Base-by-base conservation (phyloP, 2,888 invertebrate species). In the Epiblema foenella region DNA sequence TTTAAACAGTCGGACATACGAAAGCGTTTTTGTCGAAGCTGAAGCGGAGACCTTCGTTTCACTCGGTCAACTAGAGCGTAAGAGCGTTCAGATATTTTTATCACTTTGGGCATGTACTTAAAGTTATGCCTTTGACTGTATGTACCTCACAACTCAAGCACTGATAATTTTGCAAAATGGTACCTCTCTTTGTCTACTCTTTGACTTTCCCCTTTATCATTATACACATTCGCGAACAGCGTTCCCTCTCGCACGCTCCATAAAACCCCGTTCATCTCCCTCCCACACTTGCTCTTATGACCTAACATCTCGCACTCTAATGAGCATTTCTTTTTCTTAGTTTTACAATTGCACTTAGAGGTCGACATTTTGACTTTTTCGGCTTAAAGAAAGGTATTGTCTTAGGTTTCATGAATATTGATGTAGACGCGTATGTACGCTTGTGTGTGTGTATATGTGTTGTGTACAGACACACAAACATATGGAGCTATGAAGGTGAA, bases 201-300 rank as follows among this genome's bases (percentile, higher is more conserved):
- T 76, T 87, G 82, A 73, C 78, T 80, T 82, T 83, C 83, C 80
- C 78, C 82, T 81, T 78, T 77, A 79, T 77, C 79, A 83, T 83
- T 78, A 79, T 78, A 79, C 79, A 80, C 81, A 76, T 83, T 84
- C 85, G 86, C 77, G 83, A 70, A 56, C 66, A 83, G 76, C 78
- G 70, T 57, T 74, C 70, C 72, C 69, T 74, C 67, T 73, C 72
- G 82, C 83, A 76, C 81, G 66, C 74, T 79, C 78, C 46, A 56
- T 11, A 58, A 71, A 69, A 64, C 7, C 11, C 17, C 56, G 17
- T 8, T 42, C 54, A 24, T 68, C 71, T 63, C 75, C 58, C 68
- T 77, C 77, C 74, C 81, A 69, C 75, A 72, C 75, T 69, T 79
- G 80, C 81, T 81, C 81, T 81, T 81, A 75, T 84, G 84, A 85